These are phyloP conservation scores for Hypothenemus hampei DNA, from an alignment of 1,140 invertebrate species.

Conservation along the genomic window DNA sequence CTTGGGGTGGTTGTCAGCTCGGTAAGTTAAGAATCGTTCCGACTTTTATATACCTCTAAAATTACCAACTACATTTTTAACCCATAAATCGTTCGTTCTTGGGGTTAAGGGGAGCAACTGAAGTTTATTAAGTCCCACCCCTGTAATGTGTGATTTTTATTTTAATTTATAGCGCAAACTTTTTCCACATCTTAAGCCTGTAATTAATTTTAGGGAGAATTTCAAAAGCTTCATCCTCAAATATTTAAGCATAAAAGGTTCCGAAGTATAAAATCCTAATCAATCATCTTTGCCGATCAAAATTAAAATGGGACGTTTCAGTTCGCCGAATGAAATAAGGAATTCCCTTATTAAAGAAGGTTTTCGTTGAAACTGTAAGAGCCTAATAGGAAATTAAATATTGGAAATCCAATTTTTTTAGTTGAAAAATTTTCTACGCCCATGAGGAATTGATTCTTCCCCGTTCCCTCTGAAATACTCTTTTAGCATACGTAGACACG, in stretches of 20 bases:
- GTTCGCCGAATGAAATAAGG: conserved; percentile 14
- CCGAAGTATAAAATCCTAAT: conserved; percentile 27
- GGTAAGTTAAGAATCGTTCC: conserved; percentile 2
- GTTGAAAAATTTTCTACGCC: not conserved
- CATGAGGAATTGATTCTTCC: not conserved
- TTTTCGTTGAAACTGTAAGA: conserved; percentile 11
- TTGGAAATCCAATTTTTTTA: not conserved
- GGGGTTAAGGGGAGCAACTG: conserved; percentile 1
- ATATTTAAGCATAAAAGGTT: conserved; percentile 26
- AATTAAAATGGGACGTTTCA: conserved; percentile 24
- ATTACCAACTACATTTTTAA: conserved; percentile 17
- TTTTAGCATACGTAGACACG: conserved; percentile 15
- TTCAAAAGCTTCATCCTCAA: conserved; percentile 19
- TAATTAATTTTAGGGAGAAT: conserved; percentile 19
- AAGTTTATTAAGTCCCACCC: too few species aligned
- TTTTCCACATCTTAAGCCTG: conserved; percentile 19
- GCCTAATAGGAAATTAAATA: not conserved
- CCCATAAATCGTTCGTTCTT: conserved; percentile 14
- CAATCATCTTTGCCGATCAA: conserved; percentile 26
- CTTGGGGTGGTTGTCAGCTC: conserved; percentile 11
- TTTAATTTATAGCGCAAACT: conserved; percentile 9
- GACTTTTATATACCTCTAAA: conserved; percentile 16
- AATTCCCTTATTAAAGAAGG: conserved; percentile 16
- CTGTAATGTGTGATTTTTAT: too few species aligned
- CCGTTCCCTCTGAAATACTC: not conserved